Percentiles rank a stretch among this genome's conserved stretches.
Evolutionary conservation across 1,140 invertebrate genomes (phyloP).

Genomic region (Halesus radiatus): DNA sequence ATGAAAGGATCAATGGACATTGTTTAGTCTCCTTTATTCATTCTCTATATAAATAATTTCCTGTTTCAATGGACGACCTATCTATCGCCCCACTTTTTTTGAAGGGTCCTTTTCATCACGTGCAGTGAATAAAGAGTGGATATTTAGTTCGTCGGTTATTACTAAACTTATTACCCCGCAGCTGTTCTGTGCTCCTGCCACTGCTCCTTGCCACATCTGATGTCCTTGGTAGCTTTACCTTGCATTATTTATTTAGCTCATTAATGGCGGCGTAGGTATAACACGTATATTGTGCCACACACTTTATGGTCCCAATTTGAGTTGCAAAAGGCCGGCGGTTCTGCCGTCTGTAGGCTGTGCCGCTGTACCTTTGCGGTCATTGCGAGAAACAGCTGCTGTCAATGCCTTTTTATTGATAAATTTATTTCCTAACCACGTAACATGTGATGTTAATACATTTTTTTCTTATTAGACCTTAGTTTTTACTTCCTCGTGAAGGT

Average conservation of each 20-base stretch:
- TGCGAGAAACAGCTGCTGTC: not conserved
- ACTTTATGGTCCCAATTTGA: conserved; percentile 7
- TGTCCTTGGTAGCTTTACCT: conserved; percentile 13
- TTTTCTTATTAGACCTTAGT: no score
- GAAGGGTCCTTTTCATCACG: conserved; percentile 28
- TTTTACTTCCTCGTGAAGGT: no score
- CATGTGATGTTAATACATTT: no score
- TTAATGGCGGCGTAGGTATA: not conserved
- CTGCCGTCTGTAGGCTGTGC: not conserved
- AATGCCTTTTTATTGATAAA: no score
- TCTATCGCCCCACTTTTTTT: conserved; percentile 23
- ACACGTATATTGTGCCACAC: not conserved
- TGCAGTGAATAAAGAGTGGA: conserved; percentile 23
- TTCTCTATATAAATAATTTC: conserved; percentile 22
- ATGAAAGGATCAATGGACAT: conserved; percentile 17
- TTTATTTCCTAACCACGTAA: no score
- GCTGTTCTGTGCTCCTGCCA: not conserved
- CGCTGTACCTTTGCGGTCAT: not conserved
- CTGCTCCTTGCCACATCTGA: not conserved
- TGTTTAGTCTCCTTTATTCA: conserved; percentile 29
- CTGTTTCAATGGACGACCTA: conserved; percentile 24
- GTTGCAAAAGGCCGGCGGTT: not conserved
- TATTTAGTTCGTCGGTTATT: not conserved
- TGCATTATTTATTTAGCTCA: conserved; percentile 15
- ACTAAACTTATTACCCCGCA: not conserved